Evolutionary conservation across 1,140 invertebrate genomes (phyloP).

Genomic region (Latrodectus geometricus): DNA sequence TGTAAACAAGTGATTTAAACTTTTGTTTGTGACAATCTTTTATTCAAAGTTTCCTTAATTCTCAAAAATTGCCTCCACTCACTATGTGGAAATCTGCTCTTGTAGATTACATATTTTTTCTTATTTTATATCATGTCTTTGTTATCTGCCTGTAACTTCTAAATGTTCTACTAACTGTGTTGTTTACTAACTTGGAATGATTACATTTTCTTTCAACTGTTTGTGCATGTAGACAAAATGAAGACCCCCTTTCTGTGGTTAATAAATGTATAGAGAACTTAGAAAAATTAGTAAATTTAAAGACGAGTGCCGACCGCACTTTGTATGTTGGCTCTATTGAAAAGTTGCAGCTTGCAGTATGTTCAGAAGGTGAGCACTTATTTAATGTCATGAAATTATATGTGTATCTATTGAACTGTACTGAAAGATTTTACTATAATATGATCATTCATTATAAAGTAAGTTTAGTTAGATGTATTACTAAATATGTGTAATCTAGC

Average conservation of each 20-base stretch:
- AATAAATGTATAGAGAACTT: conserved; percentile 57
- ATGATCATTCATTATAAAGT: too few species aligned
- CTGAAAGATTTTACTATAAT: neutral
- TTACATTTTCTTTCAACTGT: conserved; percentile 22
- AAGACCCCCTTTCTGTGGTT: conserved; percentile 49
- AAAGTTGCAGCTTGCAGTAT: conserved; percentile 42
- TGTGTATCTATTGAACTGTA: neutral
- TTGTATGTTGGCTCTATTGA: conserved; percentile 57
- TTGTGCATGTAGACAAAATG: conserved; percentile 58
- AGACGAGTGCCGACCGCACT: conserved; percentile 49
- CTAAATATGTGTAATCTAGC: too few species aligned
- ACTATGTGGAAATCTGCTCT: neutral
- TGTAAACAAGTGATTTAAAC: too few species aligned
- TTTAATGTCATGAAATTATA: neutral
- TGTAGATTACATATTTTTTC: neutral
- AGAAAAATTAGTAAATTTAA: conserved; percentile 62
- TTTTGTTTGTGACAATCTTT: neutral
- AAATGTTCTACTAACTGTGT: neutral
- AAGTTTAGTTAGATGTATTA: too few species aligned
- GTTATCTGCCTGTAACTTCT: neutral
- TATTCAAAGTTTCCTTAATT: too few species aligned
- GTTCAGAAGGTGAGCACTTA: conserved; percentile 45
- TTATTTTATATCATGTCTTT: neutral
- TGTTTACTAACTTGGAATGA: conserved; percentile 43
- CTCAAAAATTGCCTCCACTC: neutral